phyloP scores from a whole-genome alignment of 1,140 invertebrate species.

The Caerostris darwini region DNA sequence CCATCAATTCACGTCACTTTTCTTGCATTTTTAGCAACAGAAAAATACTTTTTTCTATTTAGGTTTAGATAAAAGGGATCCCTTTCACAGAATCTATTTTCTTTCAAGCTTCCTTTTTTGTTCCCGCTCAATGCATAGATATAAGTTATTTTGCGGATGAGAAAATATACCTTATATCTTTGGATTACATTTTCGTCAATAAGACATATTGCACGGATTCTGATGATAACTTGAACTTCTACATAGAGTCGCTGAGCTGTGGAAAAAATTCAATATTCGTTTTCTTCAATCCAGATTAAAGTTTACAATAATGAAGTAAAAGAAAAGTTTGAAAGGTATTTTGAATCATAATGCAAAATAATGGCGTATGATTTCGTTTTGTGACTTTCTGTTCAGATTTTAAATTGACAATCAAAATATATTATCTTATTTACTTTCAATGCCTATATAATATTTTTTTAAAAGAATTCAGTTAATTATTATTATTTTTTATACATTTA shows the following conservation, averaged over 20 bases:
- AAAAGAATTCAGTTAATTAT: too few relatives aligned
- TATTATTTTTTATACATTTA: too few relatives aligned
- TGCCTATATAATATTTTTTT: too few relatives aligned
- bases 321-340: too few relatives aligned
- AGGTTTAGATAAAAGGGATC: background rate
- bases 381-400: too few relatives aligned
- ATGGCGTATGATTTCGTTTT: too few relatives aligned
- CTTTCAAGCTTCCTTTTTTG: background rate
- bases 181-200: background rate
- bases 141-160: constrained; percentile 40
- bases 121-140: constrained; percentile 6
- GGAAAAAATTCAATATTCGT: too few relatives aligned
- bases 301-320: too few relatives aligned
- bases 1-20: background rate
- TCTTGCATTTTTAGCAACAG: background rate
- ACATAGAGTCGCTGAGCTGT: background rate
- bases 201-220: background rate
- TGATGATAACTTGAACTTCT: background rate
- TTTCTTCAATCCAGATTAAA: too few relatives aligned
- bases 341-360: too few relatives aligned
- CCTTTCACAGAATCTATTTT: background rate
- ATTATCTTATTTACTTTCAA: too few relatives aligned
- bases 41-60: background rate
- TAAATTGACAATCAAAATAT: too few relatives aligned
- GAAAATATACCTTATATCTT: constrained; percentile 9